phyloP scores from a whole-genome alignment of 1,140 invertebrate genomes.

The Hyphantria cunea region DNA sequence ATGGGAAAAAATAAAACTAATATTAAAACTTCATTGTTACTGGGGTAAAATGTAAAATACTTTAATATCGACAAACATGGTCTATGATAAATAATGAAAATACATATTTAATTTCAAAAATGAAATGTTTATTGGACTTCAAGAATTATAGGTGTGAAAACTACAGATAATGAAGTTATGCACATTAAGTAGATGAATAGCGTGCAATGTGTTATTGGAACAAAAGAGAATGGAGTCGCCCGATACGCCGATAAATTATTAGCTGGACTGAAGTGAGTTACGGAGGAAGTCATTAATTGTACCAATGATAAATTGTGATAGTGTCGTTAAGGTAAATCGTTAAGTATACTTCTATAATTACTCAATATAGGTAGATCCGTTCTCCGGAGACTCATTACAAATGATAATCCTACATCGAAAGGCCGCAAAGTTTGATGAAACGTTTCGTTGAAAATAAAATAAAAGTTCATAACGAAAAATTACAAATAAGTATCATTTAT shows the following conservation, averaged over 20 bases:
- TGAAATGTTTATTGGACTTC: too few relatives aligned
- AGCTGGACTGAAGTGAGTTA: neutral
- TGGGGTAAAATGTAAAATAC: too few relatives aligned
- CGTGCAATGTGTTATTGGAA: slow-evolving; percentile 1
- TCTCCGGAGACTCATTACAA: neutral
- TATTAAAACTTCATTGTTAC: too few relatives aligned
- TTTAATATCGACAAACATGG: too few relatives aligned
- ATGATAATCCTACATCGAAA: too few relatives aligned
- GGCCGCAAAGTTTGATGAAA: too few relatives aligned
- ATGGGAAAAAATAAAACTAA: too few relatives aligned
- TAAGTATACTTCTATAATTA: neutral
- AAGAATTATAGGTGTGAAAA: neutral
- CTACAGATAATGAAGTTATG: neutral
- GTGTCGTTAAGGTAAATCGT: neutral
- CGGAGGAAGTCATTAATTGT: neutral
- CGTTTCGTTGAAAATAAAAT: too few relatives aligned
- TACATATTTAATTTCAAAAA: too few relatives aligned
- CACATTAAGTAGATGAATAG: neutral
- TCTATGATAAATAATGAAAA: too few relatives aligned
- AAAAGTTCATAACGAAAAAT: too few relatives aligned
- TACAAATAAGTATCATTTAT: too few relatives aligned
- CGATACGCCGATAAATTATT: neutral
- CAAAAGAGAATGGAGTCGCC: slow-evolving; percentile 1
- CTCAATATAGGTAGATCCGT: neutral
- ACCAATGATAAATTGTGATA: neutral